Evolutionary conservation across 2,113 vertebrate species (phyloP).

Genomic region (Brachyhypopomus gauderio): DNA sequence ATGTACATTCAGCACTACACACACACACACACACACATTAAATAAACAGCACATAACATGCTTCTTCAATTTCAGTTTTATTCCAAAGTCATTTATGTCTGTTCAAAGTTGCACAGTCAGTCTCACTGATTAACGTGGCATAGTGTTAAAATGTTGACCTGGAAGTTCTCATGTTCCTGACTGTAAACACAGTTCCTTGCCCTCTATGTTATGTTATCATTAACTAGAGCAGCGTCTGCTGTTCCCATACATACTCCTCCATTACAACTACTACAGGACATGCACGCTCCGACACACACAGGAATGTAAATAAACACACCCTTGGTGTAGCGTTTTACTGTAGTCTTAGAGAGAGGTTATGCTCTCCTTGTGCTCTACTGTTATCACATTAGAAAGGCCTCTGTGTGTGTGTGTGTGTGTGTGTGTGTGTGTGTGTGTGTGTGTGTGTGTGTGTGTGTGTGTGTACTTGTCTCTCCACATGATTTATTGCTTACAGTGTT

Average conservation of each 20-base stretch:
- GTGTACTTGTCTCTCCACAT: constrained; percentile 48
- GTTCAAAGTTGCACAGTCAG: not conserved
- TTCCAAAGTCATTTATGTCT: not conserved
- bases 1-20: too few species aligned
- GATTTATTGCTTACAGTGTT: constrained; percentile 66
- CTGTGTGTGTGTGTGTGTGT: not conserved
- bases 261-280: not conserved
- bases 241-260: not conserved
- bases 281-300: constrained; percentile 14
- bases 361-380: constrained; percentile 61
- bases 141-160: too few species aligned
- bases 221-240: not conserved
- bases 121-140: too few species aligned
- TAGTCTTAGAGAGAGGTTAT: constrained; percentile 64
- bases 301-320: constrained; percentile 22
- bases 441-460: constrained; percentile 37
- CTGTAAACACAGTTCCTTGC: not conserved
- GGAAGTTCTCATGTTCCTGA: not conserved
- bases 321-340: constrained; percentile 56
- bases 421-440: constrained; percentile 32
- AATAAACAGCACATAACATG: not conserved
- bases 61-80: not conserved
- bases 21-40: constrained; percentile 15
- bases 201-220: not conserved
- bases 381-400: constrained; percentile 68